Conservation (phyloP, 1,140 invertebrate species). For the Pogonognathellus flavescens region DNA sequence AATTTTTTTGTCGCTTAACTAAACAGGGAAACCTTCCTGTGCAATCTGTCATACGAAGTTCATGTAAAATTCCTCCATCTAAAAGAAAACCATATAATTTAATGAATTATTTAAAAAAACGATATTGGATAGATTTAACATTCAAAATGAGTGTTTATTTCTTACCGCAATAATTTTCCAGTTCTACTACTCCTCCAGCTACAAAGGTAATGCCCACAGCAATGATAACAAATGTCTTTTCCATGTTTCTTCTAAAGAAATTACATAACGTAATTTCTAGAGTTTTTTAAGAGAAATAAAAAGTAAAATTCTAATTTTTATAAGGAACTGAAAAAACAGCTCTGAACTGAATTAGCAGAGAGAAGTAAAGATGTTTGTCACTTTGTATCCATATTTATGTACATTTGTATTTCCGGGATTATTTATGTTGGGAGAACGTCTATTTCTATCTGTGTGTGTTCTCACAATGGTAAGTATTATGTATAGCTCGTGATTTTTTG, state of each 20-base stretch:
- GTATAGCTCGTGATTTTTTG: too few species aligned
- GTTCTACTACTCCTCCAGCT: neutral
- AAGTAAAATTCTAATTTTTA: too few species aligned
- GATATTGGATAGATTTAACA: neutral
- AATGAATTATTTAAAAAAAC: neutral
- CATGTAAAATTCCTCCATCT: conserved; percentile 29
- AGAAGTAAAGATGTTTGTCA: too few species aligned
- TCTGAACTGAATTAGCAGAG: too few species aligned
- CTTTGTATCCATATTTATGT: too few species aligned
- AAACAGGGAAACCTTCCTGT: conserved; percentile 20
- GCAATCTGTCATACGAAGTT: conserved; percentile 51
- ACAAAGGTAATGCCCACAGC: neutral
- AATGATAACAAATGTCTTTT: neutral
- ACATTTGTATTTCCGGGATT: too few species aligned
- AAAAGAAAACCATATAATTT: neutral
- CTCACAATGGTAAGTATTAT: too few species aligned
- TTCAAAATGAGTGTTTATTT: neutral
- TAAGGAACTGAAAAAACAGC: too few species aligned
- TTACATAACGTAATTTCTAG: too few species aligned
- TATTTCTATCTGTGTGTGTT: too few species aligned
- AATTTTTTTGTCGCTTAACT: conserved; percentile 20
- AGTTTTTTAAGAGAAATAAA: too few species aligned
- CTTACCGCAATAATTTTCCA: conserved; percentile 32
- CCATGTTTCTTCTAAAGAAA: neutral
- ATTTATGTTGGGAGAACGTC: too few species aligned